Evolutionary conservation across 2,888 invertebrate genomes (phyloP).

Genomic region (Prosapia bicincta): DNA sequence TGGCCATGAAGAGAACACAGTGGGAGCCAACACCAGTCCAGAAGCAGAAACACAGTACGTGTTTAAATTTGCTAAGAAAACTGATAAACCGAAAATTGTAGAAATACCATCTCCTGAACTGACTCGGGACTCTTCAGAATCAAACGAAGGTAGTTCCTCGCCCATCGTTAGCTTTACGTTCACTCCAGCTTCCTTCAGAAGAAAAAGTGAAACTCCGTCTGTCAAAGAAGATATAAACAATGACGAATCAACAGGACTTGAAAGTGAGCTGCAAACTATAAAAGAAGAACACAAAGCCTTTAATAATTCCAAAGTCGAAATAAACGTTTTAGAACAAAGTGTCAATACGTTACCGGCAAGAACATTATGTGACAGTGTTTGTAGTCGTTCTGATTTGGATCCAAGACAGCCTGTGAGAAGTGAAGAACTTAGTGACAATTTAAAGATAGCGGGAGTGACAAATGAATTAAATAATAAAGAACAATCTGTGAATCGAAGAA

Average conservation of each 20-base stretch:
- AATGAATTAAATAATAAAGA: neutral
- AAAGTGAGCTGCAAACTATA: neutral
- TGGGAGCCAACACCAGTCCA: neutral
- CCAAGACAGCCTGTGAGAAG: neutral
- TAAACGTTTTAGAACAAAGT: neutral
- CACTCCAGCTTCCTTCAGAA: neutral
- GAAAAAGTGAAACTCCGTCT: neutral
- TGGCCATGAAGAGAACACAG: neutral
- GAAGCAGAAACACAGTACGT: slow-evolving; percentile 20
- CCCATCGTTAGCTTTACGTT: neutral
- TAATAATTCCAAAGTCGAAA: neutral
- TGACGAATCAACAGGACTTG: neutral
- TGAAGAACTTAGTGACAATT: neutral
- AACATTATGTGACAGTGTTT: no score
- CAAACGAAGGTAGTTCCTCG: neutral
- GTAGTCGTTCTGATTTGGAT: neutral
- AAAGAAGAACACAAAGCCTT: neutral
- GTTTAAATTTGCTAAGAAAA: slow-evolving; percentile 17
- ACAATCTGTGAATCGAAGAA: neutral
- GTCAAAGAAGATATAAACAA: neutral
- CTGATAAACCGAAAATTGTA: neutral
- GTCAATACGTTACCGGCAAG: neutral
- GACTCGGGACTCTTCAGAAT: neutral
- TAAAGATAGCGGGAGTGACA: neutral
- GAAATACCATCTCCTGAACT: neutral